Evolutionary conservation across 2,113 vertebrate genomes (phyloP).

Genomic region (Casuarius casuarius): DNA sequence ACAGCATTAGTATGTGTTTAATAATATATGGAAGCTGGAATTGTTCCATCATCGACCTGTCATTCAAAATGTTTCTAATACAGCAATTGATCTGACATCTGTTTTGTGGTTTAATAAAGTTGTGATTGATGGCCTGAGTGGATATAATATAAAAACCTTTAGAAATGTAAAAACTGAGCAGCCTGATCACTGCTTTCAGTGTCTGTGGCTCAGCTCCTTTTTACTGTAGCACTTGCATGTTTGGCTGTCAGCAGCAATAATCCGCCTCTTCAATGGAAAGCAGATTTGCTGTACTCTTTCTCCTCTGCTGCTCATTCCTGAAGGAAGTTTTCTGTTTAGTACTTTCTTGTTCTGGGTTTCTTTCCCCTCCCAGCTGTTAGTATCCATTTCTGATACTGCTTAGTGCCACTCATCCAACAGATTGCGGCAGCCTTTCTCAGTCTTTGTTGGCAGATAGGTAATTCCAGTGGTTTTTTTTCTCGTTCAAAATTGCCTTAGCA

Average conservation of each 20-base stretch:
- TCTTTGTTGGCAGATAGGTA: not conserved
- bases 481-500: not conserved
- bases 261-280: not conserved
- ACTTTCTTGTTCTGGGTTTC: not conserved
- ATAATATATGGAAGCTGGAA: constrained; percentile 45
- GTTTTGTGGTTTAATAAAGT: constrained; percentile 43
- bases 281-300: not conserved
- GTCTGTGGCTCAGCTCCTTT: not conserved
- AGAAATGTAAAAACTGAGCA: constrained; percentile 17
- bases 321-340: not conserved
- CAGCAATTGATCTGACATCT: constrained; percentile 33
- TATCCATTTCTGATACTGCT: not conserved
- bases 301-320: not conserved
- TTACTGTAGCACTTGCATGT: not conserved
- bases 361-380: not conserved
- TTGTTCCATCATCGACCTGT: constrained; percentile 44
- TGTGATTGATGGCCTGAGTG: constrained; percentile 55
- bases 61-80: constrained; percentile 51
- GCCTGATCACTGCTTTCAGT: not conserved
- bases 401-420: not conserved
- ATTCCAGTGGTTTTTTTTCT: not conserved
- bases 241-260: not conserved
- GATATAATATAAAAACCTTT: constrained; percentile 18
- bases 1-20: constrained; percentile 35
- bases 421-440: not conserved